Conservation (phyloP, 2,797 vertebrate species). For the Muscicapa comitata region DNA sequence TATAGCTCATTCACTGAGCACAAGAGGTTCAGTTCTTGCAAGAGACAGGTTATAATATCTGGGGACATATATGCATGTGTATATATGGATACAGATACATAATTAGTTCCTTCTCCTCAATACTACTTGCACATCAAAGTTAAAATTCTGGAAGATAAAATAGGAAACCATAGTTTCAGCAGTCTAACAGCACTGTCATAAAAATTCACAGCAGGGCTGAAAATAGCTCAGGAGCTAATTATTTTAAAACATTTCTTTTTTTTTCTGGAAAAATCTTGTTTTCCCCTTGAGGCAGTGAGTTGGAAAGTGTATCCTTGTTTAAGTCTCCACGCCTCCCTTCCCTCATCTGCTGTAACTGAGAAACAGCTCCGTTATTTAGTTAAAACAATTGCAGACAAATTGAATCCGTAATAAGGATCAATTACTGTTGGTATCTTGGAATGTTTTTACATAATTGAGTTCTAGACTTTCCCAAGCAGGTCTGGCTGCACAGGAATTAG, state of each 20-base stretch:
- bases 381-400: slow-evolving; percentile 63
- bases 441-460: slow-evolving; percentile 59
- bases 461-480: slow-evolving; percentile 31
- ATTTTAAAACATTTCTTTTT: slow-evolving; percentile 12
- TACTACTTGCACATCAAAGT: background rate
- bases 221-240: slow-evolving; percentile 63
- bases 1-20: background rate
- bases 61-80: background rate
- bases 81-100: background rate
- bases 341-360: background rate
- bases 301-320: slow-evolving; percentile 51
- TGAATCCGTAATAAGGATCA: slow-evolving; percentile 63
- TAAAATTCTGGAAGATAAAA: slow-evolving; percentile 25
- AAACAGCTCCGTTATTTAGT: slow-evolving; percentile 42
- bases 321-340: background rate
- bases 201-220: slow-evolving; percentile 62
- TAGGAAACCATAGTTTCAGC: slow-evolving; percentile 7
- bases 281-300: slow-evolving; percentile 47
- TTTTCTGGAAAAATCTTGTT: slow-evolving; percentile 46
- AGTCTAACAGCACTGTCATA: slow-evolving; percentile 45
- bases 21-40: background rate
- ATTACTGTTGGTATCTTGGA: slow-evolving; percentile 52
- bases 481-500: background rate
- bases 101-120: background rate
- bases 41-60: background rate